phyloP scores from a whole-genome alignment of 2,113 vertebrate genomes.

The Phocoena sinus region DNA sequence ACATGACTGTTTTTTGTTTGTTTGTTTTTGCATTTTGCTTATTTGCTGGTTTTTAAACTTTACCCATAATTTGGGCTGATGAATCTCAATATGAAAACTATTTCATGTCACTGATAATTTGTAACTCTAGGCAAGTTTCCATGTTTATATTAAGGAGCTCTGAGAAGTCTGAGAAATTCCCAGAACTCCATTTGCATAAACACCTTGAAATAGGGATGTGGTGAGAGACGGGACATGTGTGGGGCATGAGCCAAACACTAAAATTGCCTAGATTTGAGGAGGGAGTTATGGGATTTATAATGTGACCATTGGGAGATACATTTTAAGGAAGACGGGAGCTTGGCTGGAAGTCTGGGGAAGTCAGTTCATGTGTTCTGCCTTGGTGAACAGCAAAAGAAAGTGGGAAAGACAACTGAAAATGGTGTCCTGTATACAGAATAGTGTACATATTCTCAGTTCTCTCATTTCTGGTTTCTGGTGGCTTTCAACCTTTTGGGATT shows the following conservation, averaged over 20 bases:
- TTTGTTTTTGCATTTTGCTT: not conserved
- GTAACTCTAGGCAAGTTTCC: not conserved
- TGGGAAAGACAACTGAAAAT: not conserved
- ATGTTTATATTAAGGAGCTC: not conserved
- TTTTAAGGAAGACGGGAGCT: not conserved
- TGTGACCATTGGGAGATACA: not conserved
- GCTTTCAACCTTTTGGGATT: not conserved
- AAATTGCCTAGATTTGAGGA: not conserved
- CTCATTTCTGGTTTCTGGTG: not conserved
- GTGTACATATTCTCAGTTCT: not conserved
- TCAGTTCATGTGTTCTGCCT: not conserved
- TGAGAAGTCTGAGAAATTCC: not conserved
- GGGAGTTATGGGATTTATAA: not conserved
- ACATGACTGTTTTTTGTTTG: not conserved
- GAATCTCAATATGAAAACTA: slow-evolving; percentile 4
- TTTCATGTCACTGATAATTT: slow-evolving; percentile 20
- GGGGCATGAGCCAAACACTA: not conserved
- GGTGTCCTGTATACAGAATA: not conserved
- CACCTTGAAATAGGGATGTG: not conserved
- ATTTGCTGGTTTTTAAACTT: slow-evolving; percentile 36
- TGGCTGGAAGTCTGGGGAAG: not conserved
- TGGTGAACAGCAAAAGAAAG: not conserved
- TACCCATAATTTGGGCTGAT: not conserved
- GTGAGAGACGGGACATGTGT: not conserved
- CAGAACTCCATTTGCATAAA: not conserved